Percentiles rank a stretch among this genome's conserved stretches.
phyloP scores from a whole-genome alignment of 2,113 vertebrate genomes.

The Pelodiscus sinensis region DNA sequence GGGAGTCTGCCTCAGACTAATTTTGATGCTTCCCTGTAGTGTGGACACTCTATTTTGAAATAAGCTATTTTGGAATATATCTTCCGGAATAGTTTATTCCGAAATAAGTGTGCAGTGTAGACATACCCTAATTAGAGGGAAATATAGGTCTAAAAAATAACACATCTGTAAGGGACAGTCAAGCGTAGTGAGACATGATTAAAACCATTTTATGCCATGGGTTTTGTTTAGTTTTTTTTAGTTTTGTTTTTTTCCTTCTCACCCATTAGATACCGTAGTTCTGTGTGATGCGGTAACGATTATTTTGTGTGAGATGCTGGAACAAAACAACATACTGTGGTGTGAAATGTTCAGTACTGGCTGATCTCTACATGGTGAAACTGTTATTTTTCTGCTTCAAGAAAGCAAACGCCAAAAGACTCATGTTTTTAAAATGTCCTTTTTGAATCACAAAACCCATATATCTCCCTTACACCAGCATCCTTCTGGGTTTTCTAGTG shows the following conservation, averaged over 20 bases:
- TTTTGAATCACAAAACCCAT: not conserved
- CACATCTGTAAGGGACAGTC: not conserved
- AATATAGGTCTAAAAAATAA: not conserved
- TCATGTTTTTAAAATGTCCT: not conserved
- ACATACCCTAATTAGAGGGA: not conserved
- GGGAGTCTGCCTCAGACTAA: no score
- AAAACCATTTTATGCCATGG: accelerated
- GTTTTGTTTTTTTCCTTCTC: not conserved
- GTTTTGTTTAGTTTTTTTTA: accelerated
- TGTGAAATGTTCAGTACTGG: not conserved
- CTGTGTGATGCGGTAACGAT: not conserved
- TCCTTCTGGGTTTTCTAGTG: not conserved
- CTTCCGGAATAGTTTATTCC: no score
- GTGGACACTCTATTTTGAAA: no score
- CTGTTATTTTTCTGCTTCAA: not conserved
- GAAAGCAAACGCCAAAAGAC: not conserved
- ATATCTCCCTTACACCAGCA: not conserved
- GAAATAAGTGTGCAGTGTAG: no score
- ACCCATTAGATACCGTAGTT: not conserved
- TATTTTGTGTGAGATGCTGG: not conserved
- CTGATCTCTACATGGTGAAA: accelerated
- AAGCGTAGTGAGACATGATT: not conserved
- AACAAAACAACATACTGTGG: accelerated
- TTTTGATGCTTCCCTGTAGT: no score
- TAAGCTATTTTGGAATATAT: no score